These are phyloP conservation scores for Penaeus indicus DNA, from an alignment of 1,140 invertebrate genomes.

Conservation along the genomic window DNA sequence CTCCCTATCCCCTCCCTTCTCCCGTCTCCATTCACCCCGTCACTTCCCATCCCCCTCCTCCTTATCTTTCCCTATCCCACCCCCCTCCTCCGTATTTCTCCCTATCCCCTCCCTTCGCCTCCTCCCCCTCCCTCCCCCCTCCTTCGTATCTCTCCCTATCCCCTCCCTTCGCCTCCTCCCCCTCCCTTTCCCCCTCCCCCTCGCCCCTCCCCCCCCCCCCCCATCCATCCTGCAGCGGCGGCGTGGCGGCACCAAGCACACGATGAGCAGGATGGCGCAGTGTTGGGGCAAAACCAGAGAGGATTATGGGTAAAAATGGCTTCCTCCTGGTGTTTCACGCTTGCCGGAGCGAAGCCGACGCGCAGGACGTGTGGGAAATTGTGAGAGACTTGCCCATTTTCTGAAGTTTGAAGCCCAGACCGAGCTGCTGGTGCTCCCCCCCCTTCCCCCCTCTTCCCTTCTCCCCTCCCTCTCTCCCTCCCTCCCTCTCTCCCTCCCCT, in stretches of 20 bases:
- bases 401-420: slow-evolving; percentile 43
- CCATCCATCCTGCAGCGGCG: neutral
- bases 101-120: neutral
- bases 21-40: neutral
- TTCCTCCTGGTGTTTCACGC: slow-evolving; percentile 60
- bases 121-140: neutral
- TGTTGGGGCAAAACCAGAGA: slow-evolving; percentile 53
- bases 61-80: neutral
- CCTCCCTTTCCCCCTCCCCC: neutral
- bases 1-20: neutral
- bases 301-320: slow-evolving; percentile 60
- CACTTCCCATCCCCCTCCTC: neutral
- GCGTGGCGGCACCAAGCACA: neutral
- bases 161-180: too few species aligned
- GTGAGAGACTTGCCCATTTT: slow-evolving; percentile 59
- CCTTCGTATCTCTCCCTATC: neutral
- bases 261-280: slow-evolving; percentile 48
- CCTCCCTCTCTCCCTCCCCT: neutral
- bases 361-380: slow-evolving; percentile 59
- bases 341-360: slow-evolving; percentile 57
- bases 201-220: too few species aligned
- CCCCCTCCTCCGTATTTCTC: neutral
- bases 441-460: neutral
- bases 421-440: neutral
- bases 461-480: neutral